Evolutionary conservation across 2,888 invertebrate genomes (phyloP).

Genomic region (Homarus gammarus): DNA sequence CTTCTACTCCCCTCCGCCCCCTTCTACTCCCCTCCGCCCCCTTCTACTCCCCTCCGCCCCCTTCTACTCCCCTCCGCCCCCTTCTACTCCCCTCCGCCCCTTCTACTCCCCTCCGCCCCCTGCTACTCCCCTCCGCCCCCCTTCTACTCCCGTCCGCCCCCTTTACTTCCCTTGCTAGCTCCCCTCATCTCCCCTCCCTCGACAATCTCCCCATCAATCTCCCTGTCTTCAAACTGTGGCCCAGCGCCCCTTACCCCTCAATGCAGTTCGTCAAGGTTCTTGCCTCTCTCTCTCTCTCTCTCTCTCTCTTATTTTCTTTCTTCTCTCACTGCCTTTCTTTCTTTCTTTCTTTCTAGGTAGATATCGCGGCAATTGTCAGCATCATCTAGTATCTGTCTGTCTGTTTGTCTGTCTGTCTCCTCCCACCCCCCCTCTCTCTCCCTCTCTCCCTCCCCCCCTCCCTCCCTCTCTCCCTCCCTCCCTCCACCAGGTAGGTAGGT

Average conservation of each 20-base stretch:
- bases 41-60: not conserved
- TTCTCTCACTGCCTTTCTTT: not conserved
- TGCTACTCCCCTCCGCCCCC: slow-evolving; percentile 2
- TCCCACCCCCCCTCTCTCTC: slow-evolving; percentile 2
- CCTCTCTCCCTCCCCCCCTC: slow-evolving; percentile 19
- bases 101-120: slow-evolving; percentile 3
- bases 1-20: not conserved
- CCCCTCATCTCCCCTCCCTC: slow-evolving; percentile 50
- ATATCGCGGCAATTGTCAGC: no score
- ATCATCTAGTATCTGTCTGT: not conserved
- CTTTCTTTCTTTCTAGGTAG: not conserved
- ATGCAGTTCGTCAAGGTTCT: slow-evolving; percentile 12
- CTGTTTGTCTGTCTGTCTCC: no score
- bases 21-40: not conserved
- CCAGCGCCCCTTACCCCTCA: slow-evolving; percentile 31
- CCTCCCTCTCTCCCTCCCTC: slow-evolving; percentile 29
- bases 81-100: slow-evolving; percentile 2
- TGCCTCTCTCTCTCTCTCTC: slow-evolving; percentile 27
- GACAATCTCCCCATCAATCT: slow-evolving; percentile 58
- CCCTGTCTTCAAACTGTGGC: slow-evolving; percentile 57
- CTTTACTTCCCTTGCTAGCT: slow-evolving; percentile 10
- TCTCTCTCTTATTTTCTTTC: slow-evolving; percentile 11
- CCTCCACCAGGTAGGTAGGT: not conserved
- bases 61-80: not conserved
- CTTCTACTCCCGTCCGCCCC: slow-evolving; percentile 16